Conservation (phyloP, 1,140 invertebrate genomes). For the Leptinotarsa texana region DNA sequence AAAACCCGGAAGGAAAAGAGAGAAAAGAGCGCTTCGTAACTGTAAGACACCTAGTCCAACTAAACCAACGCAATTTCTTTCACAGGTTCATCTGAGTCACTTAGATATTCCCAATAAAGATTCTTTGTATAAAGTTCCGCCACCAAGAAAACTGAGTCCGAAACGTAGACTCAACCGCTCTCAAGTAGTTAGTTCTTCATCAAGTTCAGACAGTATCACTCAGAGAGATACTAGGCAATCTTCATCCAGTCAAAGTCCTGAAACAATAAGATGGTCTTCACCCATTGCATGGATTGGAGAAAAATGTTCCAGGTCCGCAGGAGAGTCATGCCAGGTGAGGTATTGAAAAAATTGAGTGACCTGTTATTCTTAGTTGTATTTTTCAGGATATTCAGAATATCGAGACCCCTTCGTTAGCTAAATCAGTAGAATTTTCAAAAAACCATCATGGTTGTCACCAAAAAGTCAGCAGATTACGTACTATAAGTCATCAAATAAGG, state of each 20-base stretch:
- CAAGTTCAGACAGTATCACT: conserved; percentile 59
- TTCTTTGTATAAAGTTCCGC: conserved; percentile 45
- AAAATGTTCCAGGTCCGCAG: conserved; percentile 45
- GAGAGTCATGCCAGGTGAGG: conserved; percentile 41
- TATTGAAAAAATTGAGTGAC: background rate
- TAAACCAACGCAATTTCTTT: conserved; percentile 55
- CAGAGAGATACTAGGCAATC: conserved; percentile 47
- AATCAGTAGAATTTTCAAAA: conserved; percentile 55
- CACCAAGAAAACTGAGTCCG: conserved; percentile 57
- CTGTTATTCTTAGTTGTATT: background rate
- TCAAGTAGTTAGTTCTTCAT: conserved; percentile 57
- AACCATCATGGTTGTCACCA: conserved; percentile 40
- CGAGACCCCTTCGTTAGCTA: conserved; percentile 58
- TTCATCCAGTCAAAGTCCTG: conserved; percentile 52
- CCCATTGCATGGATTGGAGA: conserved; percentile 47
- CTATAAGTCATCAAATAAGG: conserved; percentile 74
- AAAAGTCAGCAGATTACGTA: conserved; percentile 66
- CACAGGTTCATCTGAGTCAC: conserved; percentile 54
- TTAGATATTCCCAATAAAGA: conserved; percentile 52
- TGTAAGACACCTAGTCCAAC: conserved; percentile 58
- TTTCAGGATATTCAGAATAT: conserved; percentile 54
- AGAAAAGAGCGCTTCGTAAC: conserved; percentile 47
- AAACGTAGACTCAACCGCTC: conserved; percentile 57
- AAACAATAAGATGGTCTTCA: conserved; percentile 51
- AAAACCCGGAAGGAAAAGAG: conserved; percentile 60